phyloP scores from a whole-genome alignment of 2,113 vertebrate genomes.

The Myxocyprinus asiaticus region DNA sequence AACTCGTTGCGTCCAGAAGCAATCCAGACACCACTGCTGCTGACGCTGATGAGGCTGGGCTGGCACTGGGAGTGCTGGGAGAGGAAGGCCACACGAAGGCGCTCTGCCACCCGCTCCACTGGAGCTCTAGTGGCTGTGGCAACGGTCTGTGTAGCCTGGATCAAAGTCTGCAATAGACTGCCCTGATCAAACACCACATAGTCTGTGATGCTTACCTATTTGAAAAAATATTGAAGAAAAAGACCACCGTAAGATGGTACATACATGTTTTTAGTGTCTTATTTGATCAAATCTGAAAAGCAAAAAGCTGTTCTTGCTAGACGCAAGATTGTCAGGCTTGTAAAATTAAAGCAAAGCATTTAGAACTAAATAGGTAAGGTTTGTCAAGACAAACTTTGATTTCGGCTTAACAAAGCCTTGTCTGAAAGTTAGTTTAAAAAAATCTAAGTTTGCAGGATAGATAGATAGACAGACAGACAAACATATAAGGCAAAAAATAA shows the following conservation, averaged over 20 bases:
- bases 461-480: too few species aligned
- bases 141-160: conserved; percentile 91
- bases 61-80: conserved; percentile 93
- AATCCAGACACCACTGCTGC: conserved; percentile 87
- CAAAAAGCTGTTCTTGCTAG: too few species aligned
- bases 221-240: background rate
- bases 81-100: conserved; percentile 88
- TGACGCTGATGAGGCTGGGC: conserved; percentile 88
- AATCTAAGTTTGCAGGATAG: too few species aligned
- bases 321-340: too few species aligned
- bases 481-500: too few species aligned
- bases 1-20: conserved; percentile 93
- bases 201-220: conserved; percentile 94
- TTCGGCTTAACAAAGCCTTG: too few species aligned
- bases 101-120: conserved; percentile 90
- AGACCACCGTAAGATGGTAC: background rate
- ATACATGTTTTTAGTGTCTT: background rate
- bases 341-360: too few species aligned
- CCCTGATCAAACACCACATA: conserved; percentile 96
- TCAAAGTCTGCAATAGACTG: conserved; percentile 91
- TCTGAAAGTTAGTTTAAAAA: too few species aligned
- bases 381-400: too few species aligned
- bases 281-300: too few species aligned
- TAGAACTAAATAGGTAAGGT: too few species aligned
- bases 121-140: conserved; percentile 88